Evolutionary conservation across 1,140 invertebrate species (phyloP), one percentile per base, ranked within the genome.

Genomic region (Cylas formicarius): DNA sequence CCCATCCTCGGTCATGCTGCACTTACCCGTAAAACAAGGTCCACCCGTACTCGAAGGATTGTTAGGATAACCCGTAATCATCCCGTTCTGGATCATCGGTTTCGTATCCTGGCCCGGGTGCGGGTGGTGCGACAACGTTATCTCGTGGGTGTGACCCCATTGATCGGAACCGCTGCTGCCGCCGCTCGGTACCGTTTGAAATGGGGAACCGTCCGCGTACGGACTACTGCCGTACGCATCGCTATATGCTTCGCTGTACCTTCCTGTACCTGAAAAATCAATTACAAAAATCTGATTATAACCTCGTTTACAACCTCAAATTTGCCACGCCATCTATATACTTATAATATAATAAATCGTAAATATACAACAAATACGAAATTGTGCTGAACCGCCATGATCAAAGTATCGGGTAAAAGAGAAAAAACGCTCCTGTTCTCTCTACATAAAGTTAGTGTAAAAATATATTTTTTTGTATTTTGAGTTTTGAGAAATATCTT

Each of bases 171-270:
- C 74, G 13, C 71, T 71, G 49, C 72, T 71, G n/a, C 73, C 75
- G 52, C 77, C 77, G 28, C 76, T 81, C 11, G 87, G 86, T 55
- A 91, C 89, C 44, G 84, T 82, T 68, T 87, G 86, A 65, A 87
- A 91, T 36, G 81, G 75, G 47, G 77, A 74, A 28, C 76, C 72
- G 53, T 89, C 85, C 38, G 68, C 61, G 56, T 84, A 86, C 8
- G 78, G 73, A 59, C 83, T 84, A 29, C 70, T 64, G 22, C 71
- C 72, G 58, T 81, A 82, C 32, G 70, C 61, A 35, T 66, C 67
- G 7, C 71, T 63, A 60, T 84, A 84, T 3, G 72, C 72, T 29
- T 86, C 81, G 48, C 80, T 78, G 53, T 74, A 78, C 58, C 81
- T 74, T 58, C 70, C 76, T 72, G 63, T 37, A 61, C 68, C 63